phyloP scores from a whole-genome alignment of 2,888 invertebrate genomes.

The Tachina lurida region DNA sequence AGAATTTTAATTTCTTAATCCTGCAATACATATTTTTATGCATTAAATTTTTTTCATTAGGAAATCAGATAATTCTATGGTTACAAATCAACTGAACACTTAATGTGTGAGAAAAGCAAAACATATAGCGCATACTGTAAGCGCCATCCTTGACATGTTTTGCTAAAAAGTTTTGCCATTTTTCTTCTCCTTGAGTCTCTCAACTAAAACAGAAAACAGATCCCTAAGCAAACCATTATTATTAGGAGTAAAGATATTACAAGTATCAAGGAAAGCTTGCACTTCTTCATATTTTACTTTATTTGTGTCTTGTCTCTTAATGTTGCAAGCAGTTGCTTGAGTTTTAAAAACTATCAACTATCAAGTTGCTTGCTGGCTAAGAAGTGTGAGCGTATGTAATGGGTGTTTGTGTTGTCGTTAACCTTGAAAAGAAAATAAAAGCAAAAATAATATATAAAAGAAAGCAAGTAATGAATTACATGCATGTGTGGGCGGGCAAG shows the following conservation, averaged over 20 bases:
- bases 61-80: constrained; percentile 57
- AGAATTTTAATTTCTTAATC: not conserved
- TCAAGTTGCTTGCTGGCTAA: not conserved
- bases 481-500: constrained; percentile 58
- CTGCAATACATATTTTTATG: not conserved
- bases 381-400: not conserved
- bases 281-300: constrained; percentile 43
- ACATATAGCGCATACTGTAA: constrained; percentile 45
- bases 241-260: constrained; percentile 53
- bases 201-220: constrained; percentile 58
- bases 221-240: constrained; percentile 67
- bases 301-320: constrained; percentile 61
- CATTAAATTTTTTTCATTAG: constrained; percentile 51
- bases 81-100: constrained; percentile 65
- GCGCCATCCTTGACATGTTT: constrained; percentile 67
- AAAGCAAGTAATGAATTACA: constrained; percentile 50
- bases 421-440: constrained; percentile 57
- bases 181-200: not conserved
- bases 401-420: constrained; percentile 39
- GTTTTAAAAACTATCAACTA: constrained; percentile 54
- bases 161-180: constrained; percentile 52
- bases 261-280: constrained; percentile 28
- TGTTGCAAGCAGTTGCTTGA: constrained; percentile 49
- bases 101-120: constrained; percentile 58
- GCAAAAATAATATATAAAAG: not conserved